Conservation (phyloP, 2,888 invertebrate genomes). For the Tipula lateralis region DNA sequence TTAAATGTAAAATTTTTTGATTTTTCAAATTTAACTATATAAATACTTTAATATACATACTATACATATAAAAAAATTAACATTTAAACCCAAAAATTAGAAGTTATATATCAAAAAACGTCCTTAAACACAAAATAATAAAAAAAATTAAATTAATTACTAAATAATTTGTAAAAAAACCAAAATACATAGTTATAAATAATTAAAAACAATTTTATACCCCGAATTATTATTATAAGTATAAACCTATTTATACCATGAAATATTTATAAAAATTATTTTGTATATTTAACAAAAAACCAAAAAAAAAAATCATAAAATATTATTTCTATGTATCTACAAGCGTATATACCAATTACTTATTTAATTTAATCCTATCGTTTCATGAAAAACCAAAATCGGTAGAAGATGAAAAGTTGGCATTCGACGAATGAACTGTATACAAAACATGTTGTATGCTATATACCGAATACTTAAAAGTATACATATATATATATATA, state of each 20-base stretch:
- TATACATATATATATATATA: no score
- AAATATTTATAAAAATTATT: background rate
- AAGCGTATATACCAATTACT: background rate
- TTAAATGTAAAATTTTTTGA: background rate
- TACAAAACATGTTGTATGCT: background rate
- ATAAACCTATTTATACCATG: background rate
- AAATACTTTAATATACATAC: background rate
- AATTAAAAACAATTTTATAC: constrained; percentile 26
- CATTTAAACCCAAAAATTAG: constrained; percentile 13
- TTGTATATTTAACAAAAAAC: background rate
- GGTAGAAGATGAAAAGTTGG: background rate
- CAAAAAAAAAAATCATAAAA: background rate
- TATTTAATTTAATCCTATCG: background rate
- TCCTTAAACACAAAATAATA: constrained; percentile 20
- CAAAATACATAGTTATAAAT: background rate
- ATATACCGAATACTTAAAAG: no score
- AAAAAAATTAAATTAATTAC: background rate
- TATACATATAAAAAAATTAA: background rate
- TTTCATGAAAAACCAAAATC: background rate
- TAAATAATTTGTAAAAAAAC: background rate
- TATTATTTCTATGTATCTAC: background rate
- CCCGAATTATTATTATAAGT: background rate
- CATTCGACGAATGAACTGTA: background rate
- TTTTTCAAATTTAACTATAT: background rate
- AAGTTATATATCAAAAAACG: constrained; percentile 26